phyloP scores from a whole-genome alignment of 92 coral and sea anemone genomes.

The Paragorgia papillata region DNA sequence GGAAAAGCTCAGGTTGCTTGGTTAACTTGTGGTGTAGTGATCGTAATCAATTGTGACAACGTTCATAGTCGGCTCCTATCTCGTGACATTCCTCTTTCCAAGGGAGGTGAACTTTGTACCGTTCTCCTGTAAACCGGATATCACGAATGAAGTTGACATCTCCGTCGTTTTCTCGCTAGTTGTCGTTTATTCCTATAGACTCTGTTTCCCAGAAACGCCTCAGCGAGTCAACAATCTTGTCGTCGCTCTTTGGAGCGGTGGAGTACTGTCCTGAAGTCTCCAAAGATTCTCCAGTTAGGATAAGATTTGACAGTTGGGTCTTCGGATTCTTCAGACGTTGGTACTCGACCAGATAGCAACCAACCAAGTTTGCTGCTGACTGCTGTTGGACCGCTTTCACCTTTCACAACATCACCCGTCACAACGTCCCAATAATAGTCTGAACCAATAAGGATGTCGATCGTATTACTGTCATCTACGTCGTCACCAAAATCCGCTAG shows the following conservation, averaged over 20 bases:
- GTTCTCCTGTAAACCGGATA: slow-evolving; percentile 56
- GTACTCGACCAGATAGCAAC: slow-evolving; percentile 17
- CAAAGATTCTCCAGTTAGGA: background rate
- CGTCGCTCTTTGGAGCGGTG: background rate
- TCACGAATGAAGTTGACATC: slow-evolving; percentile 35
- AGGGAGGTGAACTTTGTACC: slow-evolving; percentile 62
- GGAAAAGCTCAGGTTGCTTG: slow-evolving; percentile 49
- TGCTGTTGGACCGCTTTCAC: slow-evolving; percentile 14
- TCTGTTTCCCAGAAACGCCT: slow-evolving; percentile 63
- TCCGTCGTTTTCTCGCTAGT: background rate
- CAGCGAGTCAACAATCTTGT: slow-evolving; percentile 24
- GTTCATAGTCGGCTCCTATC: slow-evolving; percentile 46
- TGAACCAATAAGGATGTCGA: slow-evolving; percentile 25
- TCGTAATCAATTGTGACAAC: slow-evolving; percentile 55
- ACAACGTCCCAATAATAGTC: slow-evolving; percentile 33
- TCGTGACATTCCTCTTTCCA: slow-evolving; percentile 37
- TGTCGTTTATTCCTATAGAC: slow-evolving; percentile 50
- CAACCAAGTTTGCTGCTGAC: slow-evolving; percentile 26
- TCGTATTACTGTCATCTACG: background rate
- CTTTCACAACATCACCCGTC: slow-evolving; percentile 8
- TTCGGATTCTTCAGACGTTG: background rate
- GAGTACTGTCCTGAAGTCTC: background rate
- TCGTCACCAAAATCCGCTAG: slow-evolving; percentile 51
- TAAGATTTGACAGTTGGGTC: background rate
- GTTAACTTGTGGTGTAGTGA: slow-evolving; percentile 55